Evolutionary conservation across 2,888 invertebrate species (phyloP).

Genomic region (Metellina segmentata): DNA sequence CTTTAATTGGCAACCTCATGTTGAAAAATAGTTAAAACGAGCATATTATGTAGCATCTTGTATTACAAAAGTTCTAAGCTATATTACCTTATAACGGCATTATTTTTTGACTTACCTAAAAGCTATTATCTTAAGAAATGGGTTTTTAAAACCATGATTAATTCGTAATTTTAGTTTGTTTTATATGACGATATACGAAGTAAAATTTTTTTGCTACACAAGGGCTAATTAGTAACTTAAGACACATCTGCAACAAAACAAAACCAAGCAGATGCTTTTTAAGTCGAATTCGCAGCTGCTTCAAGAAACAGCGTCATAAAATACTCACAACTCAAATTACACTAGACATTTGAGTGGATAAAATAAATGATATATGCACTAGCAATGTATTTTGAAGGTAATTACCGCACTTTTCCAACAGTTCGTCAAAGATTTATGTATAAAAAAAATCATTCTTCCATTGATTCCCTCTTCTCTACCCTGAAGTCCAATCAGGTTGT

Average conservation of each 20-base stretch:
- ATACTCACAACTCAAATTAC: neutral
- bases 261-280: neutral
- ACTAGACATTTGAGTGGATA: neutral
- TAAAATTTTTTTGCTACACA: too few relatives aligned
- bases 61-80: neutral
- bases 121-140: neutral
- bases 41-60: neutral
- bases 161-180: neutral
- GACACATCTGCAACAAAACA: neutral
- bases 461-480: too few relatives aligned
- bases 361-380: neutral
- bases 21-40: neutral
- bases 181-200: too few relatives aligned
- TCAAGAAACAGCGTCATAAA: neutral
- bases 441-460: neutral
- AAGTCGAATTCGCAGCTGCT: neutral
- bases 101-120: neutral
- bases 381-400: neutral
- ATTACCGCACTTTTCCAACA: neutral
- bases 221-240: neutral
- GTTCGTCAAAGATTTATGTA: neutral
- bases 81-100: neutral
- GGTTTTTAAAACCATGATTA: neutral
- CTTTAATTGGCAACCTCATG: neutral
- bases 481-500: neutral